These are phyloP conservation scores for Drosophila infuscata DNA, from an alignment of 2,888 invertebrate genomes.

Conservation along the genomic window DNA sequence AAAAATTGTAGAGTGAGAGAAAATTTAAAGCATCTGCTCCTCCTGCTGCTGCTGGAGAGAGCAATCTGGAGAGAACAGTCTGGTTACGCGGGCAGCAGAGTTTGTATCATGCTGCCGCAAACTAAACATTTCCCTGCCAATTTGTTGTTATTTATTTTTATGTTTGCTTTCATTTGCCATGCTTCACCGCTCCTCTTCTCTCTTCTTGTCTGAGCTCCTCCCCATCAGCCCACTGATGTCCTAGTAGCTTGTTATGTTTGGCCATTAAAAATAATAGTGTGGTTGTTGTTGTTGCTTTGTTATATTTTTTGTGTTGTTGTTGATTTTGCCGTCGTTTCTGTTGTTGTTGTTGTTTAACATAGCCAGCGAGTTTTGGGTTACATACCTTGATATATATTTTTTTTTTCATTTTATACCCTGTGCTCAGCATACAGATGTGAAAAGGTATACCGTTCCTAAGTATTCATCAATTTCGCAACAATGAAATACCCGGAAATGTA, in stretches of 20 bases:
- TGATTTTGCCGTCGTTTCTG: conserved; percentile 8
- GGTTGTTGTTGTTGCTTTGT: conserved; percentile 57
- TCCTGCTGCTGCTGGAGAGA: background rate
- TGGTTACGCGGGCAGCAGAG: background rate
- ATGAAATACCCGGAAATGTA: background rate
- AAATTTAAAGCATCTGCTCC: conserved; percentile 4
- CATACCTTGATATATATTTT: conserved; percentile 16
- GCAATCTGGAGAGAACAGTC: conserved; percentile 3
- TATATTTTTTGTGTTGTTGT: conserved; percentile 19
- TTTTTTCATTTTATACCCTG: conserved; percentile 21
- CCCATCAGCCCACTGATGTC: conserved; percentile 13
- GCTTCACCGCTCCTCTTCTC: background rate
- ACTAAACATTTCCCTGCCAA: conserved; percentile 79
- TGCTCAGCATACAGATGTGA: background rate
- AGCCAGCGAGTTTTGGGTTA: conserved; percentile 26
- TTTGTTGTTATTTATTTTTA: conserved; percentile 80
- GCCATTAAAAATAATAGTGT: conserved; percentile 80
- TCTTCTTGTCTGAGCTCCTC: background rate
- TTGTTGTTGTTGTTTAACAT: conserved; percentile 32
- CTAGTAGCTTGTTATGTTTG: conserved; percentile 73
- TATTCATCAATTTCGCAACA: background rate
- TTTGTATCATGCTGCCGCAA: conserved; percentile 58
- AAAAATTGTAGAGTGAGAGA: conserved; percentile 9
- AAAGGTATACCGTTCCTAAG: conserved; percentile 1
- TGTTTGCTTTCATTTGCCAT: conserved; percentile 56